Evolutionary conservation across 2,113 vertebrate species (phyloP).

Genomic region (Brevimyrus niger): DNA sequence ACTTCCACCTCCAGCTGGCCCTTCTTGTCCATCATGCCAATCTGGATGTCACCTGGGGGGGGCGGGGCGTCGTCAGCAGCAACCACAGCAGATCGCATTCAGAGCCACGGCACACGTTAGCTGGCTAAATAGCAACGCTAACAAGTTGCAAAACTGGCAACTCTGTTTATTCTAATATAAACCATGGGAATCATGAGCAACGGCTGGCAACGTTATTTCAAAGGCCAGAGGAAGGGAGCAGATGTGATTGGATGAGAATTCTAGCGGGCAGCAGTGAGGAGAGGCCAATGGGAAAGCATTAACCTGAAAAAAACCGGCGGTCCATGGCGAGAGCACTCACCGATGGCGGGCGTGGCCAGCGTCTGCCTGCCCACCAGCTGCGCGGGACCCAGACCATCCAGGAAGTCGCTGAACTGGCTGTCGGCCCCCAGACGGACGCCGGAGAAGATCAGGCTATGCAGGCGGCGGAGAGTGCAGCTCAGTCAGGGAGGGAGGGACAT

Average conservation of each 20-base stretch:
- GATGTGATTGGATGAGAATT: neutral
- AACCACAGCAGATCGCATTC: neutral
- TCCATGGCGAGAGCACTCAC: constrained; percentile 54
- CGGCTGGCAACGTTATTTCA: neutral
- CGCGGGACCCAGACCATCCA: constrained; percentile 91
- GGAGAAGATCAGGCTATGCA: constrained; percentile 83
- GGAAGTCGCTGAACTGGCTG: constrained; percentile 95
- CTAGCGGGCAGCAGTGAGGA: neutral
- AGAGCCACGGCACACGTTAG: neutral
- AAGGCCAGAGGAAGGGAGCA: neutral
- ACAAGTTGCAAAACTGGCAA: neutral
- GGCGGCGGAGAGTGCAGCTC: neutral
- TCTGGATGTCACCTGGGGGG: constrained; percentile 88
- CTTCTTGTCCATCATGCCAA: constrained; percentile 97
- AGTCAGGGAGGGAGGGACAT: neutral
- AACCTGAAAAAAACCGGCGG: neutral
- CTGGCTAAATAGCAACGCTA: neutral
- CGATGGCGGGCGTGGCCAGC: constrained; percentile 91
- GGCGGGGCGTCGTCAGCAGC: neutral
- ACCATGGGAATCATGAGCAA: neutral
- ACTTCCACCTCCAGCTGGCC: constrained; percentile 96
- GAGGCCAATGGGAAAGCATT: neutral
- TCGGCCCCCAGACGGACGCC: constrained; percentile 86
- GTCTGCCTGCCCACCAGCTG: constrained; percentile 95
- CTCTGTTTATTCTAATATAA: neutral